These are phyloP conservation scores for Paramormyrops hopkinsi DNA, from an alignment of 2,797 vertebrate species.

Conservation along the genomic window DNA sequence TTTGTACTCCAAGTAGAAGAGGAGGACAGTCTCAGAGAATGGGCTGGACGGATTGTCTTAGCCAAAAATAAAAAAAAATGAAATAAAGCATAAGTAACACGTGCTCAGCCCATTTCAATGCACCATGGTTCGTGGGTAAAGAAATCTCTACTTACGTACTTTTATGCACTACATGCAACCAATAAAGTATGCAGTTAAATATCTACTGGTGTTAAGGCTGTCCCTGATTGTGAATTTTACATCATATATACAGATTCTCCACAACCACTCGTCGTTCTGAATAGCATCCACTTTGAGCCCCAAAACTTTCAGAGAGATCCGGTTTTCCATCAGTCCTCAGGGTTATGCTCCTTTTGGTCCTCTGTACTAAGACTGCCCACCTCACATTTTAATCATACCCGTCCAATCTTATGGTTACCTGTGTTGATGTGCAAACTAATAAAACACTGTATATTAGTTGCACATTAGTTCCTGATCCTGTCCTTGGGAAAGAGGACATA, in stretches of 20 bases:
- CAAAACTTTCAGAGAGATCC: not conserved
- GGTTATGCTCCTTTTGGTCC: not conserved
- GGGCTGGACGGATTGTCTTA: slow-evolving; percentile 57
- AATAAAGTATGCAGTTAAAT: slow-evolving; percentile 4
- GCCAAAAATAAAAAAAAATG: slow-evolving; percentile 30
- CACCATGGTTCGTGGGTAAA: slow-evolving; percentile 27
- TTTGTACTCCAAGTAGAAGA: slow-evolving; percentile 39
- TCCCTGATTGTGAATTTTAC: slow-evolving; percentile 1
- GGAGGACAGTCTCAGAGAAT: slow-evolving; percentile 26
- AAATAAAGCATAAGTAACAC: slow-evolving; percentile 4
- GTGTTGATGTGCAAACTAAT: not conserved
- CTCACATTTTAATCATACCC: not conserved
- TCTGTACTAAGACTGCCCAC: not conserved
- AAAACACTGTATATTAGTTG: not conserved
- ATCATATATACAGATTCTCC: slow-evolving; percentile 7
- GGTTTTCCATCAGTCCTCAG: not conserved
- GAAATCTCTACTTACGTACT: not conserved
- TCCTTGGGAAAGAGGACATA: not conserved
- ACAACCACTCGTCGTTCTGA: not conserved
- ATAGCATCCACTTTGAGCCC: not conserved
- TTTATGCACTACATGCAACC: slow-evolving; percentile 24
- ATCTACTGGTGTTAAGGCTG: slow-evolving; percentile 11
- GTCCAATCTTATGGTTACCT: not conserved
- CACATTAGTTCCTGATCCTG: not conserved
- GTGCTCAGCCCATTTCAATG: slow-evolving; percentile 31